Conservation (phyloP, 2,888 invertebrate genomes). For the Caenorhabditis sp. region DNA sequence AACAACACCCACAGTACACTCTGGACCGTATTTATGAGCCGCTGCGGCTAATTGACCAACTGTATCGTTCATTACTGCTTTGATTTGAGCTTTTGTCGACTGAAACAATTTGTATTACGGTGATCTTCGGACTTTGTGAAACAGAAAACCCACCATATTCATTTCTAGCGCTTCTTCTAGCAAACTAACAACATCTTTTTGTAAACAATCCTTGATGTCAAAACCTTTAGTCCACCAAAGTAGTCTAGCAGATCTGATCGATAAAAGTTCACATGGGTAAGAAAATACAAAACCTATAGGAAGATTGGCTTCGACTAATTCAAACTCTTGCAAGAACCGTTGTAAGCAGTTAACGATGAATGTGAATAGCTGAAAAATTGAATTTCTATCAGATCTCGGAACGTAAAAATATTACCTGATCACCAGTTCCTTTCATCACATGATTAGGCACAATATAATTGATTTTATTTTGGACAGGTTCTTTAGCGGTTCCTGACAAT, state of each 20-base stretch:
- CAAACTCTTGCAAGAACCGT: slow-evolving; percentile 68
- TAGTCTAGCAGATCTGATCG: slow-evolving; percentile 70
- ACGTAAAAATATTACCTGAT: slow-evolving; percentile 57
- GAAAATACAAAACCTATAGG: slow-evolving; percentile 71
- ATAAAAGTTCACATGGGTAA: slow-evolving; percentile 70
- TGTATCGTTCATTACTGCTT: slow-evolving; percentile 72
- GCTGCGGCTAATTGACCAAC: slow-evolving; percentile 71
- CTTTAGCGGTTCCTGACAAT: slow-evolving; percentile 56
- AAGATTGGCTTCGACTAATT: slow-evolving; percentile 66
- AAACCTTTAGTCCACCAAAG: slow-evolving; percentile 72
- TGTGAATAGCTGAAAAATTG: slow-evolving; percentile 67
- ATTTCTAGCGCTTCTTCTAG: slow-evolving; percentile 70
- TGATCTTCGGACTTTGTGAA: background rate
- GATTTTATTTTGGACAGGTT: slow-evolving; percentile 57
- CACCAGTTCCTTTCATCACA: slow-evolving; percentile 71
- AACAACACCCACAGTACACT: slow-evolving; percentile 69
- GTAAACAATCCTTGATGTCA: slow-evolving; percentile 70
- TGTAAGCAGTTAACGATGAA: slow-evolving; percentile 71
- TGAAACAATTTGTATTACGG: slow-evolving; percentile 36
- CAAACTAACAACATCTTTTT: slow-evolving; percentile 69
- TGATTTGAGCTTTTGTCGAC: slow-evolving; percentile 69
- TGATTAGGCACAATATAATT: slow-evolving; percentile 69
- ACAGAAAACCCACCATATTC: slow-evolving; percentile 62
- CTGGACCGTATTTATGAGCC: slow-evolving; percentile 68
- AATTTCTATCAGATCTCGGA: background rate